phyloP scores from a whole-genome alignment of 2,113 vertebrate genomes.

The Tetrax tetrax region DNA sequence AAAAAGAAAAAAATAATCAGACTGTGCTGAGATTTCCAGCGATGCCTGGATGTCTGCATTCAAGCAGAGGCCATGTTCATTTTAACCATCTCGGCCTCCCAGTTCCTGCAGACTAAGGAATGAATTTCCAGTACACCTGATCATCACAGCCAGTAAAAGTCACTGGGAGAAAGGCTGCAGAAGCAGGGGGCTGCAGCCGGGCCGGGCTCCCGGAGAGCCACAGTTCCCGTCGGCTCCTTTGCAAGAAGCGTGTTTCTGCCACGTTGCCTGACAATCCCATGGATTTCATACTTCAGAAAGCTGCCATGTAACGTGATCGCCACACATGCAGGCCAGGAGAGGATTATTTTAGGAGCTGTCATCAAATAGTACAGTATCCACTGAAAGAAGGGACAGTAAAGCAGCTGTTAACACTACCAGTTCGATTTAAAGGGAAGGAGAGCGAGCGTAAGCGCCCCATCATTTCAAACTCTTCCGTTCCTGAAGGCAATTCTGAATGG shows the following conservation, averaged over 20 bases:
- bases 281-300: background rate
- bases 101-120: background rate
- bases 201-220: background rate
- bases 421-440: background rate
- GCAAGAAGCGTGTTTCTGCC: background rate
- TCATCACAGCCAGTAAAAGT: background rate
- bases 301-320: background rate
- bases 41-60: background rate
- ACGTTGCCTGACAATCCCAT: constrained; percentile 27
- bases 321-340: background rate
- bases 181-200: background rate
- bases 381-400: background rate
- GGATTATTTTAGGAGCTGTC: constrained; percentile 34
- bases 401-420: constrained; percentile 16
- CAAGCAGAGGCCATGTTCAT: background rate
- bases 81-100: background rate
- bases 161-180: background rate
- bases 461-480: background rate
- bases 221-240: background rate
- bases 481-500: background rate
- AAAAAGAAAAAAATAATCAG: background rate
- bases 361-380: background rate
- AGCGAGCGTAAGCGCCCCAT: background rate
- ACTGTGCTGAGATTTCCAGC: background rate
- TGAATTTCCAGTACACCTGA: background rate